A percentile compares a stretch with the other conserved stretches of the same genome.
These are phyloP conservation scores for Pseudopipra pipra DNA, from an alignment of 2,113 vertebrate species.

Conservation along the genomic window DNA sequence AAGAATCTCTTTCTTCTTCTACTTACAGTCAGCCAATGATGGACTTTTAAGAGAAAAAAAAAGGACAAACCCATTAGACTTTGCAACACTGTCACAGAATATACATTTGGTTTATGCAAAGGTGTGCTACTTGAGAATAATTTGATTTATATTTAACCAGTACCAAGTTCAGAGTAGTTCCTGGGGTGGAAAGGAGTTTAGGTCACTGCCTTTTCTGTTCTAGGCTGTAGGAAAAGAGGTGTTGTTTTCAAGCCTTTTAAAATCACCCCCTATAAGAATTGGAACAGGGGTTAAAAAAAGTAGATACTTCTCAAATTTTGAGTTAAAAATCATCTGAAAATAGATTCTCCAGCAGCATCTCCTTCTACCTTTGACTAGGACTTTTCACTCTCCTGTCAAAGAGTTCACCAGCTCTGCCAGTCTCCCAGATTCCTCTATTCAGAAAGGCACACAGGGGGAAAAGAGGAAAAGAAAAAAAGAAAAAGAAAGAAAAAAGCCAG, in stretches of 20 bases:
- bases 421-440: neutral
- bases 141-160: neutral
- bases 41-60: neutral
- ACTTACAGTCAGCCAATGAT: neutral
- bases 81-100: neutral
- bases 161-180: neutral
- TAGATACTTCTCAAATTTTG: neutral
- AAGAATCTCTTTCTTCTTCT: neutral
- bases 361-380: neutral
- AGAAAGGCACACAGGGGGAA: fast-evolving
- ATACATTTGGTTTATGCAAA: neutral
- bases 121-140: neutral
- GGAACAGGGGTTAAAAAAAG: neutral
- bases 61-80: neutral
- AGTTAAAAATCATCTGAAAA: neutral
- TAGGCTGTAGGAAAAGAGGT: neutral
- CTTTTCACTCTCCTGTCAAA: neutral
- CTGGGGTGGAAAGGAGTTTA: neutral
- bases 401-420: neutral
- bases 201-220: neutral
- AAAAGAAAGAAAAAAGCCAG: fast-evolving
- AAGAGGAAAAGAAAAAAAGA: fast-evolving
- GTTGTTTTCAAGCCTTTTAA: neutral
- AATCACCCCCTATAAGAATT: neutral
- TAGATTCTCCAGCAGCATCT: neutral